These are phyloP conservation scores for Chionodraco myersi DNA, from an alignment of 2,113 vertebrate species.

Conservation along the genomic window DNA sequence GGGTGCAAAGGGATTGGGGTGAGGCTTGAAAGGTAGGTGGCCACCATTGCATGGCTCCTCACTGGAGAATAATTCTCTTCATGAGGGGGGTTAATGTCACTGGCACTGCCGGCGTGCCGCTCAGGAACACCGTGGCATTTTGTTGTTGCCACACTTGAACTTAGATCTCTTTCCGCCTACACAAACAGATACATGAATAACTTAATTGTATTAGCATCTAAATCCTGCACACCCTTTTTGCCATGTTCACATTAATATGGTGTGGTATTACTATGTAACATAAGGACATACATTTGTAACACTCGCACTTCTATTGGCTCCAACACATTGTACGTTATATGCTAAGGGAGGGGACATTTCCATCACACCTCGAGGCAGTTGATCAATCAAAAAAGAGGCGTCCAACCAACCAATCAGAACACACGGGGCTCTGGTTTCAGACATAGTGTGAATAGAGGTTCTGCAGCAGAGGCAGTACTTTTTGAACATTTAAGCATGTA, in stretches of 20 bases:
- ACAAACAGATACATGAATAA: neutral
- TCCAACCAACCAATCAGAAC: too few species aligned
- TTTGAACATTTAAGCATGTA: too few species aligned
- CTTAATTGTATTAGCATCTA: neutral
- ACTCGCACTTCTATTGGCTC: too few species aligned
- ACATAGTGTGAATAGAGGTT: too few species aligned
- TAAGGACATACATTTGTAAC: too few species aligned
- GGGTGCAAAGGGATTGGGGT: constrained; percentile 20
- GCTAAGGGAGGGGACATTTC: too few species aligned
- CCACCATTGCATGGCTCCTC: constrained; percentile 28
- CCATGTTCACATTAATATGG: neutral
- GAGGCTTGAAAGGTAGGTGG: constrained; percentile 71
- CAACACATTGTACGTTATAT: too few species aligned
- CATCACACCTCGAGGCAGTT: too few species aligned
- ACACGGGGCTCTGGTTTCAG: too few species aligned
- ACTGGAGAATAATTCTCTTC: constrained; percentile 78
- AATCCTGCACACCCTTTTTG: neutral
- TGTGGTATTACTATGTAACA: too few species aligned
- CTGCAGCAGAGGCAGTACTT: too few species aligned
- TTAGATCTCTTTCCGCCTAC: constrained; percentile 11
- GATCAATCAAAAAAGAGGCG: too few species aligned
- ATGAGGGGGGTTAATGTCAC: constrained; percentile 56
- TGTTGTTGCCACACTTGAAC: constrained; percentile 44
- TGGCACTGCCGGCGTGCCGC: constrained; percentile 34
- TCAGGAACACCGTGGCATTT: constrained; percentile 44